Percentiles rank a stretch among this genome's conserved stretches.
Conservation (phyloP, 2,797 vertebrate genomes). For the Oceanodroma leucorhoa region DNA sequence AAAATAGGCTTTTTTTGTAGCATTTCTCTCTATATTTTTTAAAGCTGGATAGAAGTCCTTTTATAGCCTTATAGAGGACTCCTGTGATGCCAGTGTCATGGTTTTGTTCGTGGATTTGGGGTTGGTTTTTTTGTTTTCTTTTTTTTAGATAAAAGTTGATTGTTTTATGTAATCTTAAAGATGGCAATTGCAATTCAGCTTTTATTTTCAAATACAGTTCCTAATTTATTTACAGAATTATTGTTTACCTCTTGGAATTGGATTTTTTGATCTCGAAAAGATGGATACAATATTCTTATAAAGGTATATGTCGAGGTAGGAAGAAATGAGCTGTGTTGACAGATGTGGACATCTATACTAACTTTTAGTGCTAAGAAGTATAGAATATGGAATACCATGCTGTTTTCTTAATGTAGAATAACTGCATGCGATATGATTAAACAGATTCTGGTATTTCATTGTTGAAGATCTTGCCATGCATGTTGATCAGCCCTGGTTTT, state of each 20-base stretch:
- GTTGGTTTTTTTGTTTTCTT: not conserved
- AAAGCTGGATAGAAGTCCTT: not conserved
- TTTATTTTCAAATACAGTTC: not conserved
- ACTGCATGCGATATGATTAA: not conserved
- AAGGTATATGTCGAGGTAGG: not conserved
- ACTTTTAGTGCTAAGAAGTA: not conserved
- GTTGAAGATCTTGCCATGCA: not conserved
- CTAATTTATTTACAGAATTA: not conserved
- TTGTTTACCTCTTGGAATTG: not conserved
- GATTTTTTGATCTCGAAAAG: slow-evolving; percentile 1
- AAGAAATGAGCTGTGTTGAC: not conserved
- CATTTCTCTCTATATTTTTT: not conserved
- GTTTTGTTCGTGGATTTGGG: not conserved
- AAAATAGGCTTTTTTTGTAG: not conserved
- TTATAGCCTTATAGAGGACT: not conserved
- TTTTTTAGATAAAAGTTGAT: not conserved
- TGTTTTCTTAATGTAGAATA: not conserved
- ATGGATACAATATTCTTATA: not conserved
- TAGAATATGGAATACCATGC: not conserved
- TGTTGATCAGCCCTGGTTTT: not conserved
- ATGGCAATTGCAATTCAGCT: not conserved
- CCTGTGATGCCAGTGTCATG: not conserved
- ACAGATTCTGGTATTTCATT: not conserved
- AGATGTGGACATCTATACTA: not conserved
- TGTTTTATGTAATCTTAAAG: not conserved